Evolutionary conservation across 1,140 invertebrate species (phyloP).

Genomic region (Chlorops oryzae): DNA sequence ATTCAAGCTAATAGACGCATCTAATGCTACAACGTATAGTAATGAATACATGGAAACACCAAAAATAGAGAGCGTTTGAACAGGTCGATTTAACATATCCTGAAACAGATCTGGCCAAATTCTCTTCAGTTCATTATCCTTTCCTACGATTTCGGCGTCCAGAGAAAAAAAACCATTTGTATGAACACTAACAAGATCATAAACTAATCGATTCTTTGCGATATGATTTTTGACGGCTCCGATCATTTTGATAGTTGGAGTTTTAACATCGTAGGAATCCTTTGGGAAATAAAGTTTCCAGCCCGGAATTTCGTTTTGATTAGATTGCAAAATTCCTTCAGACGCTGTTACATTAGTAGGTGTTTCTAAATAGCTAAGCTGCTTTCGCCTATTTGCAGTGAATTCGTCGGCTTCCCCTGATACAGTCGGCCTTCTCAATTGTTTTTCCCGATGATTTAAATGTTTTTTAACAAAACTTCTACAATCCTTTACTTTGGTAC

Average conservation of each 20-base stretch:
- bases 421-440: constrained; percentile 21
- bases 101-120: constrained; percentile 52
- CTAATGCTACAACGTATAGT: constrained; percentile 22
- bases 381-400: constrained; percentile 16
- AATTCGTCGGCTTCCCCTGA: constrained; percentile 36
- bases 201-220: constrained; percentile 37
- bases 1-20: not conserved
- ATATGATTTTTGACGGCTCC: constrained; percentile 44
- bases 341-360: too few species aligned
- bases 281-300: constrained; percentile 61
- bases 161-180: constrained; percentile 49
- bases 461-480: not conserved
- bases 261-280: constrained; percentile 47
- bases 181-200: constrained; percentile 49
- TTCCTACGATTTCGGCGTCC: constrained; percentile 46
- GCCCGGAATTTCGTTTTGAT: constrained; percentile 55
- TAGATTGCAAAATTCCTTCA: too few species aligned
- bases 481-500: not conserved
- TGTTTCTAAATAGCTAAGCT: constrained; percentile 30
- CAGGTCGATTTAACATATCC: constrained; percentile 54
- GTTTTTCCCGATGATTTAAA: not conserved
- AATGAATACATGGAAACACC: constrained; percentile 62
- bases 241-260: constrained; percentile 46
- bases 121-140: constrained; percentile 50
- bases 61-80: constrained; percentile 54